phyloP scores from a whole-genome alignment of 1,140 invertebrate genomes.

The Drosophila carrolli region DNA sequence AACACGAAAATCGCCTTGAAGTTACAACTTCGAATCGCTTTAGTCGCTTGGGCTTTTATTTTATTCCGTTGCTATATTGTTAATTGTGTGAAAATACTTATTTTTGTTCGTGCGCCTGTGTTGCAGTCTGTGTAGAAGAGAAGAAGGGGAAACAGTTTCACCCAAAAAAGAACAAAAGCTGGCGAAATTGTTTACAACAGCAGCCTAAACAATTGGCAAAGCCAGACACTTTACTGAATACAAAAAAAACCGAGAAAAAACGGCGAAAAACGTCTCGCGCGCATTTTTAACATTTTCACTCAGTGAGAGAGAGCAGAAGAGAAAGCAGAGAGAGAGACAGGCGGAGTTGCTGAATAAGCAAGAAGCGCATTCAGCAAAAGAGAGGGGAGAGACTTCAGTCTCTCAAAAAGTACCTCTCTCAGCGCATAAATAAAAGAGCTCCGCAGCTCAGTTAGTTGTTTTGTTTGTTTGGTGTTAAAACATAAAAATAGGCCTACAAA shows the following conservation, averaged over 20 bases:
- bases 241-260: slow-evolving; percentile 24
- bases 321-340: slow-evolving; percentile 16
- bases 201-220: slow-evolving; percentile 19
- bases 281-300: slow-evolving; percentile 75
- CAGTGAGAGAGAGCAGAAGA: slow-evolving; percentile 32
- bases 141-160: background rate
- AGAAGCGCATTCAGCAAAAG: slow-evolving; percentile 36
- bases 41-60: slow-evolving; percentile 60
- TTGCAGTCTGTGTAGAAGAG: slow-evolving; percentile 15
- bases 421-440: slow-evolving; percentile 56
- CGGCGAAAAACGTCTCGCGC: slow-evolving; percentile 65
- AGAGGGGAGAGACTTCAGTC: slow-evolving; percentile 7
- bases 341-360: slow-evolving; percentile 52
- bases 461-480: slow-evolving; percentile 54
- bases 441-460: slow-evolving; percentile 40
- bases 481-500: slow-evolving; percentile 28
- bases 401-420: slow-evolving; percentile 18
- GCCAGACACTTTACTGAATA: slow-evolving; percentile 21
- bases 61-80: slow-evolving; percentile 52
- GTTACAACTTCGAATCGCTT: slow-evolving; percentile 43
- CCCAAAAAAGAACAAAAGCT: slow-evolving; percentile 1
- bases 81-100: slow-evolving; percentile 36
- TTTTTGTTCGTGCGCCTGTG: slow-evolving; percentile 14
- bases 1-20: slow-evolving; percentile 71
- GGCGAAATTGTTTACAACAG: slow-evolving; percentile 12